These are phyloP conservation scores for Syngnathus scovelli DNA, from an alignment of 2,113 vertebrate genomes.

Conservation along the genomic window DNA sequence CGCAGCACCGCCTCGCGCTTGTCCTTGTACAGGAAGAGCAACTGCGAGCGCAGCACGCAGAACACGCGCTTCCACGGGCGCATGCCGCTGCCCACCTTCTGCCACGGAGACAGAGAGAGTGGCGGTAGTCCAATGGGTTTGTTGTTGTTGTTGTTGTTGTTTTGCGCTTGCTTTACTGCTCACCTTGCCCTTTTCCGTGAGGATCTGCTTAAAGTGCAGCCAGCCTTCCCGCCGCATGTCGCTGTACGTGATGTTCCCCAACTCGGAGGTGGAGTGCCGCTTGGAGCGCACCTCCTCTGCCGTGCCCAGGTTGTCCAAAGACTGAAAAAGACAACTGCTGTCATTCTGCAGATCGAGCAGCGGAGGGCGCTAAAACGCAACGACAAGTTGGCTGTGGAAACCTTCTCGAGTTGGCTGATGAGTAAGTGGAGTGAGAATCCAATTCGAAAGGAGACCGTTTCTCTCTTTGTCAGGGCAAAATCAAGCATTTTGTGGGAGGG, in stretches of 20 bases:
- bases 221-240: conserved; percentile 89
- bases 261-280: conserved; percentile 90
- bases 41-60: conserved; percentile 84
- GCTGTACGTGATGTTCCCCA: conserved; percentile 82
- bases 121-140: no score
- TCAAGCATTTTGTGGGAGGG: background rate
- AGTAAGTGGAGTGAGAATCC: no score
- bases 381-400: background rate
- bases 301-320: conserved; percentile 83
- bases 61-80: conserved; percentile 93
- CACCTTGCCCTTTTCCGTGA: conserved; percentile 97
- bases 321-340: conserved; percentile 61
- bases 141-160: no score
- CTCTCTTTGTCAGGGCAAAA: background rate
- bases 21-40: conserved; percentile 93
- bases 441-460: no score
- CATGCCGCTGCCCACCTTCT: conserved; percentile 93
- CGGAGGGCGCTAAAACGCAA: background rate
- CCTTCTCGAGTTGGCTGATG: no score
- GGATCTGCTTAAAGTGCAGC: conserved; percentile 94
- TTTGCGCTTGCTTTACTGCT: background rate
- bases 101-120: background rate
- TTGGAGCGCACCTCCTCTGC: conserved; percentile 86
- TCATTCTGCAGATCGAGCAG: background rate
- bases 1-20: conserved; percentile 84